Evolutionary conservation across 2,797 vertebrate genomes (phyloP).

Genomic region (Hydrolagus colliei): DNA sequence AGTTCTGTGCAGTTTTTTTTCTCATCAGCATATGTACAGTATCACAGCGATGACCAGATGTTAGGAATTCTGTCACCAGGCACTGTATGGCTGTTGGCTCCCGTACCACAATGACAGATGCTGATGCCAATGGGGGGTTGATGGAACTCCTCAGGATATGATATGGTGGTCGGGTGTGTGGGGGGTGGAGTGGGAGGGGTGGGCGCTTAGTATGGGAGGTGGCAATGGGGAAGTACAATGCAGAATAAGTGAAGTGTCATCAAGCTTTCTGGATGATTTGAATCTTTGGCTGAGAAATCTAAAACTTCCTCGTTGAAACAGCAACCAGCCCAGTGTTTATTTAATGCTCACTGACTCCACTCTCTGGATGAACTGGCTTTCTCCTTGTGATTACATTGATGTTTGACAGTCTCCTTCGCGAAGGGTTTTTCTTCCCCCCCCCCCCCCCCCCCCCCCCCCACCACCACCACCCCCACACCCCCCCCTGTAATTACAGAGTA

Average conservation of each 20-base stretch:
- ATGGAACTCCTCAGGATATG: conserved; percentile 3
- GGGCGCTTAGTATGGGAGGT: neutral
- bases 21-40: neutral
- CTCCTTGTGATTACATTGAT: neutral
- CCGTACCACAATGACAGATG: neutral
- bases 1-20: neutral
- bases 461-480: neutral
- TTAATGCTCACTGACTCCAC: neutral
- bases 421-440: neutral
- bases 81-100: neutral
- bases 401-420: neutral
- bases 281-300: neutral
- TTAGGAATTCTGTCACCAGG: neutral
- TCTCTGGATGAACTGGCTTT: neutral
- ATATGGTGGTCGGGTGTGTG: no score
- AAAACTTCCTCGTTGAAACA: neutral
- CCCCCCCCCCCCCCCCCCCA: neutral
- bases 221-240: neutral
- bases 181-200: neutral
- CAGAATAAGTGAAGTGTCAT: neutral
- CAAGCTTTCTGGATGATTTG: neutral
- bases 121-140: conserved; percentile 14
- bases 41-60: neutral
- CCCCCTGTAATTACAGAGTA: neutral
- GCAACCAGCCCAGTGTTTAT: neutral